Percentiles rank a stretch among this genome's conserved stretches.
Evolutionary conservation across 1,140 invertebrate species (phyloP).

Genomic region (Potamilus streckersoni): DNA sequence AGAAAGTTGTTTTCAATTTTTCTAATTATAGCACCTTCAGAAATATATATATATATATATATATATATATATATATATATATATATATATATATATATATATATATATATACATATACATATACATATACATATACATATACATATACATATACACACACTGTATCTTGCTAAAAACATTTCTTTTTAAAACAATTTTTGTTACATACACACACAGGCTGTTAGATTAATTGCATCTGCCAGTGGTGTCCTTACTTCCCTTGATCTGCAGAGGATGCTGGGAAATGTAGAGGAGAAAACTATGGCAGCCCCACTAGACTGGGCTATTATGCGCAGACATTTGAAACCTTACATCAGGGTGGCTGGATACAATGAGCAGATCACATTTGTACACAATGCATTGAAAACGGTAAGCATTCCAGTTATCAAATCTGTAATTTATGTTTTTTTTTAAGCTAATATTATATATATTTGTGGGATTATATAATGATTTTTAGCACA

Average conservation of each 20-base stretch:
- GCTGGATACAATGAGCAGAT: conserved; percentile 15
- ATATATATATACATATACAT: too few species aligned
- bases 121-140: too few species aligned
- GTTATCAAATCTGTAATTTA: background rate
- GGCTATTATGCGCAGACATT: background rate
- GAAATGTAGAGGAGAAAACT: conserved; percentile 8
- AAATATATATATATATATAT: too few species aligned
- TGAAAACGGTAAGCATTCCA: conserved; percentile 6
- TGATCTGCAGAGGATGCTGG: conserved; percentile 25
- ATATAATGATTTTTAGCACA: background rate
- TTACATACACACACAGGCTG: conserved; percentile 3
- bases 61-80: too few species aligned
- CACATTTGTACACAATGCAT: conserved; percentile 11
- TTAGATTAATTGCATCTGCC: conserved; percentile 8
- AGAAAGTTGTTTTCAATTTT: too few species aligned
- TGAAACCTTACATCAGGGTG: conserved; percentile 1
- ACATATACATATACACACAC: too few species aligned
- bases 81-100: too few species aligned
- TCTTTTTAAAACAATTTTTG: too few species aligned
- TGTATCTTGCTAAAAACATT: too few species aligned
- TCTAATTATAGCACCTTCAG: too few species aligned
- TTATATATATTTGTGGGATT: background rate
- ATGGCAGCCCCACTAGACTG: conserved; percentile 4
- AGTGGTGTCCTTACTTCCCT: conserved; percentile 7
- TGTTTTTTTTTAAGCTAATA: background rate